These are phyloP conservation scores for Lates japonicus DNA, from an alignment of 2,797 vertebrate genomes.

Conservation along the genomic window DNA sequence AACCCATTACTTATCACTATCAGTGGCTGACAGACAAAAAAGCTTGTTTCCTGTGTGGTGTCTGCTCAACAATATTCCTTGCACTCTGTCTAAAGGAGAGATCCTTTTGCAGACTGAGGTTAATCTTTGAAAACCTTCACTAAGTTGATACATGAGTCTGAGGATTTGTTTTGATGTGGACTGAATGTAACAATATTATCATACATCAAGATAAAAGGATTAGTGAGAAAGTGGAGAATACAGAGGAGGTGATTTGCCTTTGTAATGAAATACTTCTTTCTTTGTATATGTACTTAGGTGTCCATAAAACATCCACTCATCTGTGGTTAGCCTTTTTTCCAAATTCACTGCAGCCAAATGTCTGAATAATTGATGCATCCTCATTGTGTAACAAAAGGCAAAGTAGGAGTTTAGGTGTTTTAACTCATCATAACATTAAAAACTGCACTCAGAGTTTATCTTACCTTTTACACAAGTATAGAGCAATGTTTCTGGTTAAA, in stretches of 20 bases:
- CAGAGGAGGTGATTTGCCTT: conserved; percentile 16
- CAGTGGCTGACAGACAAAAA: not conserved
- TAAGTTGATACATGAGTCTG: conserved; percentile 51
- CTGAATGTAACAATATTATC: conserved; percentile 39
- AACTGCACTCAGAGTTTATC: not conserved
- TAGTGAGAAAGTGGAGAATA: conserved; percentile 12
- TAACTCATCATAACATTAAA: not conserved
- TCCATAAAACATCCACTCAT: conserved; percentile 34
- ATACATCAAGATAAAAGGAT: conserved; percentile 49
- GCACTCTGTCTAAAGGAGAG: conserved; percentile 18
- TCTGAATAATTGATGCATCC: conserved; percentile 13
- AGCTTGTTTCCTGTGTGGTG: not conserved
- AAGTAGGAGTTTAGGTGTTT: not conserved
- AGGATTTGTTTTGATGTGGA: conserved; percentile 51
- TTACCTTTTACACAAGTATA: not conserved
- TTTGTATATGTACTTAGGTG: conserved; percentile 7
- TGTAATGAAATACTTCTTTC: conserved; percentile 20
- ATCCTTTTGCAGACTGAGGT: conserved; percentile 28
- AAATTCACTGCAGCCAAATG: conserved; percentile 12
- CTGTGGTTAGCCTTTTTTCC: conserved; percentile 11
- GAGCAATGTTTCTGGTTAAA: too few relatives aligned
- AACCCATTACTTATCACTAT: not conserved
- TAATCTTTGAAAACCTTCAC: conserved; percentile 28
- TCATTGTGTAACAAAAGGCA: not conserved
- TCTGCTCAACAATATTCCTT: not conserved